A percentile compares a stretch with the other conserved stretches of the same genome.
phyloP scores from a whole-genome alignment of 2,888 invertebrate genomes.

The Drymonia ruficornis region DNA sequence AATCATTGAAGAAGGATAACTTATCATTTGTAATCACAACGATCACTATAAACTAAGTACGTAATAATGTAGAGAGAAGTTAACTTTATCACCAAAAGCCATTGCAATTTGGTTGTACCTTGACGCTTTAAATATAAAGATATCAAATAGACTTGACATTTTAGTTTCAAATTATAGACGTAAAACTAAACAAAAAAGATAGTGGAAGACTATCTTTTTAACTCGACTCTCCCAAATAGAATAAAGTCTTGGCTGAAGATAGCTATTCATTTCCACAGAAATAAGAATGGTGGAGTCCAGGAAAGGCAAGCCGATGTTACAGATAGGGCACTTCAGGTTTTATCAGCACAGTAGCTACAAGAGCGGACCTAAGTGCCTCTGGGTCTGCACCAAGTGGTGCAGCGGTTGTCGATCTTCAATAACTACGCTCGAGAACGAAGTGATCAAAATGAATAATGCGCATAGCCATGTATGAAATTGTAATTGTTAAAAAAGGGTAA shows the following conservation, averaged over 20 bases:
- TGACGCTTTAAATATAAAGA: too few species aligned
- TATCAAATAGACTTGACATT: too few species aligned
- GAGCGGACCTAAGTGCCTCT: conserved; percentile 38
- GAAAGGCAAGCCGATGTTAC: conserved; percentile 30
- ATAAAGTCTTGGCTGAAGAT: too few species aligned
- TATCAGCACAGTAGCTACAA: conserved; percentile 45
- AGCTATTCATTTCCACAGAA: conserved; percentile 19
- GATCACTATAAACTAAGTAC: too few species aligned
- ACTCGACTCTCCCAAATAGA: too few species aligned
- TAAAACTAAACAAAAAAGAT: too few species aligned
- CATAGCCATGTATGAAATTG: conserved; percentile 45
- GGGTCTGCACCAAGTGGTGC: conserved; percentile 47
- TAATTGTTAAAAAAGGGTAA: too few species aligned
- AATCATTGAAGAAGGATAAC: conserved; percentile 14
- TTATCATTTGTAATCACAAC: background rate
- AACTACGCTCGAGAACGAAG: conserved; percentile 47
- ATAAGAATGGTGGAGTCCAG: conserved; percentile 19
- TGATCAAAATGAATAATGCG: conserved; percentile 36
- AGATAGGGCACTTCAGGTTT: conserved; percentile 43
- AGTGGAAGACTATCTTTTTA: too few species aligned
- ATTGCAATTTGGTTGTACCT: background rate
- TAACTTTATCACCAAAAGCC: too few species aligned
- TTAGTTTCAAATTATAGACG: too few species aligned
- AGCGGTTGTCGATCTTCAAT: conserved; percentile 52
- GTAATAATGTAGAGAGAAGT: background rate